phyloP scores from a whole-genome alignment of 2,797 vertebrate species.

The Tokudaia tokunoshimensis region DNA sequence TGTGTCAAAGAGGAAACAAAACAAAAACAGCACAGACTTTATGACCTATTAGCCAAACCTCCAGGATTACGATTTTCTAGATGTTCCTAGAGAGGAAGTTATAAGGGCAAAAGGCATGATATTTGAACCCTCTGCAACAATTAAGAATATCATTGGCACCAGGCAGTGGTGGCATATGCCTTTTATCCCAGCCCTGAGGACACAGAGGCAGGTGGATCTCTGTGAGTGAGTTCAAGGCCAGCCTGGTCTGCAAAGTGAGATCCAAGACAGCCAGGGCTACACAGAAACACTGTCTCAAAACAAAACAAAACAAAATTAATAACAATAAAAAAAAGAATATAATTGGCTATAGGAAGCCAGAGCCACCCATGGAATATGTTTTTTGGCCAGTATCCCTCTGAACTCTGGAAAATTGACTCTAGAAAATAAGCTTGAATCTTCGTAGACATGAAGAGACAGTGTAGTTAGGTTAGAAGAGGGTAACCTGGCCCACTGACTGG shows the following conservation, averaged over 20 bases:
- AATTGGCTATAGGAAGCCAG: neutral
- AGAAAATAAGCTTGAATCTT: neutral
- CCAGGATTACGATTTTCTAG: neutral
- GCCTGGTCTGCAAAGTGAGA: neutral
- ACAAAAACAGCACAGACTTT: no score
- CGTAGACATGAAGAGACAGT: neutral
- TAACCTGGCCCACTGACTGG: neutral
- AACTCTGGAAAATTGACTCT: conserved; percentile 6
- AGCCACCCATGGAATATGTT: neutral
- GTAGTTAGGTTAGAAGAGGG: neutral
- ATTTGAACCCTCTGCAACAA: neutral
- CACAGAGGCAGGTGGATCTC: neutral
- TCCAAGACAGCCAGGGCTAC: neutral
- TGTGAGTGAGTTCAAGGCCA: neutral
- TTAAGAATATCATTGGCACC: neutral
- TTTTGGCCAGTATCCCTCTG: neutral
- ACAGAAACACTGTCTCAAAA: neutral
- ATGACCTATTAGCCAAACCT: neutral
- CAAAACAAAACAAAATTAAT: neutral
- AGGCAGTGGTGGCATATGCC: neutral
- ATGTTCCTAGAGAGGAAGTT: neutral
- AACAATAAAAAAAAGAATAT: neutral
- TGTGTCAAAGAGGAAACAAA: neutral
- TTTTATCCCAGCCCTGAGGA: neutral
- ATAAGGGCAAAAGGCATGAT: neutral